These are phyloP conservation scores for Aurelia aurita DNA, from an alignment of 30 jellyfish, hydroid and myxozoan species.

Conservation along the genomic window DNA sequence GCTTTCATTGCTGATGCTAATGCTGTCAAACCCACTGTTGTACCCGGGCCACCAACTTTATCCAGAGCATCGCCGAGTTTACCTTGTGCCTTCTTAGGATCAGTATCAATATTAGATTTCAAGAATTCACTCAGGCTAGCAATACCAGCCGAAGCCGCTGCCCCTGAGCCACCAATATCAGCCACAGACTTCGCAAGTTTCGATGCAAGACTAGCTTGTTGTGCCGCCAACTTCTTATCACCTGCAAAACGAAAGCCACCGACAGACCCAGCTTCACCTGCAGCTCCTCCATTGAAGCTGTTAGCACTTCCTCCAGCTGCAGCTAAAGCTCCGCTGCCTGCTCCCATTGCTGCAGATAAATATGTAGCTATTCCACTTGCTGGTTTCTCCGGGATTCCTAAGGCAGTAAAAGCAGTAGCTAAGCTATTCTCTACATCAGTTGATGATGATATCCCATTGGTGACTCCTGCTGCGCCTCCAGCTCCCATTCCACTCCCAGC, in stretches of 20 bases:
- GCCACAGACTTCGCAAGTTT: slow-evolving; percentile 81
- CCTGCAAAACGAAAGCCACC: slow-evolving; percentile 85
- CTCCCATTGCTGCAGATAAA: slow-evolving; percentile 83
- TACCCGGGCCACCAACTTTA: slow-evolving; percentile 96
- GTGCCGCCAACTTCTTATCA: slow-evolving; percentile 75
- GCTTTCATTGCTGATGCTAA: slow-evolving; percentile 94
- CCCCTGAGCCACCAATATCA: slow-evolving; percentile 86
- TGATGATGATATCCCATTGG: slow-evolving; percentile 71
- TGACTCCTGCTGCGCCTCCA: slow-evolving; percentile 73
- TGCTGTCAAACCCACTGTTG: slow-evolving; percentile 96
- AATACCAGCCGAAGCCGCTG: slow-evolving; percentile 82
- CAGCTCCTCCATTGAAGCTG: slow-evolving; percentile 77
- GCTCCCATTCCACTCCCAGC: slow-evolving; percentile 86
- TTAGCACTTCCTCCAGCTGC: slow-evolving; percentile 80
- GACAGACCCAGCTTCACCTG: slow-evolving; percentile 61
- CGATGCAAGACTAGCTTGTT: slow-evolving; percentile 87
- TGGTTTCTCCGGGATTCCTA: slow-evolving; percentile 78
- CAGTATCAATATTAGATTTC: slow-evolving; percentile 66
- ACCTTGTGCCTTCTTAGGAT: slow-evolving; percentile 65
- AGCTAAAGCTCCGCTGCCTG: slow-evolving; percentile 71
- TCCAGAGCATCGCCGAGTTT: slow-evolving; percentile 91
- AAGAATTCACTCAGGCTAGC: slow-evolving; percentile 73
- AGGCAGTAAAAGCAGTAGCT: slow-evolving; percentile 53
- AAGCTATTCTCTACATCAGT: slow-evolving; percentile 73
- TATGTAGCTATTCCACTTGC: slow-evolving; percentile 77